Evolutionary conservation across 1,140 invertebrate genomes (phyloP).

Genomic region (Leptoteleia sp.): DNA sequence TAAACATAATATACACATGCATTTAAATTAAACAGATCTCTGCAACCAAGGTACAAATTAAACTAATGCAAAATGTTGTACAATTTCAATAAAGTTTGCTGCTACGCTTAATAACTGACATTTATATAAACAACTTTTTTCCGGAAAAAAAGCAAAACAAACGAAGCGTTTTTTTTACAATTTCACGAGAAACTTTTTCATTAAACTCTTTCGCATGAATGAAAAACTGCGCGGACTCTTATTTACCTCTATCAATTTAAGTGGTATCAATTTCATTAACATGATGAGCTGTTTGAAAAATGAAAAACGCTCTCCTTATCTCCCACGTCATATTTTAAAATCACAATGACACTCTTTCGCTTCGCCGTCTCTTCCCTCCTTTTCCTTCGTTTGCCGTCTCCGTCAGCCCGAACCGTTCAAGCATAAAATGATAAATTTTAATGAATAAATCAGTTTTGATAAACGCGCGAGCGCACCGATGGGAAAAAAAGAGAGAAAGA

Average conservation of each 20-base stretch:
- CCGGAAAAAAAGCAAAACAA: no score
- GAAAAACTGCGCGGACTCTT: slow-evolving; percentile 4
- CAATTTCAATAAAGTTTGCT: no score
- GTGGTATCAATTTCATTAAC: slow-evolving; percentile 34
- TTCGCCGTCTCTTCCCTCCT: not conserved
- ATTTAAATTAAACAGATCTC: no score
- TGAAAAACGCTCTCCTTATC: slow-evolving; percentile 16
- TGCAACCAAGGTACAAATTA: no score
- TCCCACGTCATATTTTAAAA: slow-evolving; percentile 15
- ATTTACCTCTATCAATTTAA: slow-evolving; percentile 18
- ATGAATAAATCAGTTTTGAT: slow-evolving; percentile 28
- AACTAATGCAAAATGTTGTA: no score
- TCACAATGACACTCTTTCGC: slow-evolving; percentile 23
- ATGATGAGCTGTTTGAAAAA: slow-evolving; percentile 21
- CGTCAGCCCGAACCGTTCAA: not conserved
- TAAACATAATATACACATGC: no score
- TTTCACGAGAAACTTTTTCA: slow-evolving; percentile 12
- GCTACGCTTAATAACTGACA: no score
- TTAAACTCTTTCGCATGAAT: slow-evolving; percentile 4
- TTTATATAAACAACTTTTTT: no score
- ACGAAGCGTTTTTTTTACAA: no score
- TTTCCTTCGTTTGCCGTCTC: slow-evolving; percentile 1
- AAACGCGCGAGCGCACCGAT: slow-evolving; percentile 37
- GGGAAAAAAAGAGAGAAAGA: no score
- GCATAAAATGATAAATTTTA: slow-evolving; percentile 14